phyloP scores from a whole-genome alignment of 2,113 vertebrate species.

The Actinemys pallida region DNA sequence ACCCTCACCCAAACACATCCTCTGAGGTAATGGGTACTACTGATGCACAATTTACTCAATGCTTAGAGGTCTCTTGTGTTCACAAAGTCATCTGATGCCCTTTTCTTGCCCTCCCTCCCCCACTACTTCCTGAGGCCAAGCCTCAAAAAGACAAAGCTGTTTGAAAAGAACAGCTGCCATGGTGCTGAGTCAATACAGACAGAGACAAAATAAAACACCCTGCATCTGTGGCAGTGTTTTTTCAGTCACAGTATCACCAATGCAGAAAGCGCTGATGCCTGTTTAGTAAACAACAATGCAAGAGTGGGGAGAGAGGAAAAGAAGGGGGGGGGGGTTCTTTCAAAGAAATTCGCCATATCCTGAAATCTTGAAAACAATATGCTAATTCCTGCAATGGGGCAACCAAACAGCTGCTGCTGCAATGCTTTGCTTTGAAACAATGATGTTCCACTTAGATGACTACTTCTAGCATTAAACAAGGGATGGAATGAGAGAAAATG shows the following conservation, averaged over 20 bases:
- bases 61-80: background rate
- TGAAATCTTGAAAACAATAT: conserved; percentile 17
- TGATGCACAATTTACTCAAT: conserved; percentile 44
- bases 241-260: conserved; percentile 35
- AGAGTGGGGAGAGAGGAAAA: background rate
- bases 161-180: conserved; percentile 74
- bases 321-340: background rate
- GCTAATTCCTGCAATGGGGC: conserved; percentile 46
- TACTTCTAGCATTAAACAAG: background rate
- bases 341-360: conserved; percentile 59
- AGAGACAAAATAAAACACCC: conserved; percentile 65
- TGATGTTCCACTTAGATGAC: background rate
- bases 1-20: background rate
- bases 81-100: conserved; percentile 65
- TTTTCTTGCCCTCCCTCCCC: conserved; percentile 51
- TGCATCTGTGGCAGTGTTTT: conserved; percentile 66
- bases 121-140: conserved; percentile 62
- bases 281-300: conserved; percentile 46
- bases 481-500: background rate
- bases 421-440: background rate
- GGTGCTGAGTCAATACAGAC: conserved; percentile 75
- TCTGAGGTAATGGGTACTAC: background rate
- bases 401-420: conserved; percentile 1
- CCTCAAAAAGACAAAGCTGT: conserved; percentile 73
- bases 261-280: conserved; percentile 12